These are phyloP conservation scores for Xestobium rufovillosum DNA, from an alignment of 2,888 invertebrate genomes.

Conservation along the genomic window DNA sequence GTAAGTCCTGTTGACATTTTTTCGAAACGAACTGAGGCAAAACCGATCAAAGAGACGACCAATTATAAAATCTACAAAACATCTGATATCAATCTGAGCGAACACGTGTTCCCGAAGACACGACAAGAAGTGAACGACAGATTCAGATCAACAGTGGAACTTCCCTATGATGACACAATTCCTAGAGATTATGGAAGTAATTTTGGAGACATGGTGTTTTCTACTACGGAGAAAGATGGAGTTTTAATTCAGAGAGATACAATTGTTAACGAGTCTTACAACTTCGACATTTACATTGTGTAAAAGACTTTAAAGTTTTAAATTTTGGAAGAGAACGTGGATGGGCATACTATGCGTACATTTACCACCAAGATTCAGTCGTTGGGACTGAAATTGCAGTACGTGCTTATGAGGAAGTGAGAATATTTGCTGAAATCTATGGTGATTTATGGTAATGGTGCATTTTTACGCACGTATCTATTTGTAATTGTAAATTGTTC, in stretches of 20 bases:
- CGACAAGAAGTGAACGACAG: no score
- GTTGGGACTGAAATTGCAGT: background rate
- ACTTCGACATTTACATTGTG: background rate
- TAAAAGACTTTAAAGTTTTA: background rate
- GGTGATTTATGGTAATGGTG: no score
- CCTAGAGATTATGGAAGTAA: background rate
- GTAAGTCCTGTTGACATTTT: no score
- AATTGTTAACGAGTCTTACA: background rate
- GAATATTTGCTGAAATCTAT: background rate
- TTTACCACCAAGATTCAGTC: background rate
- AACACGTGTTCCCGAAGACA: no score
- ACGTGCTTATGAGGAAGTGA: background rate
- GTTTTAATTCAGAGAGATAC: background rate
- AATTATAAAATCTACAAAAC: no score
- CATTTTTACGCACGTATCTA: no score
- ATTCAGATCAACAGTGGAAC: no score
- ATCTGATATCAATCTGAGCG: no score
- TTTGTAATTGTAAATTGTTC: no score
- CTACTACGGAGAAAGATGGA: background rate
- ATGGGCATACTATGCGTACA: background rate
- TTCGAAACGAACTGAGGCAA: no score
- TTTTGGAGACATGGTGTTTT: background rate
- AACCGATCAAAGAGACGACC: no score
- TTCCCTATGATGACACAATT: background rate
- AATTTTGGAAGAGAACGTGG: slow-evolving; percentile 1